Conservation (phyloP, 2,888 invertebrate genomes). For the Heliconius cydno region DNA sequence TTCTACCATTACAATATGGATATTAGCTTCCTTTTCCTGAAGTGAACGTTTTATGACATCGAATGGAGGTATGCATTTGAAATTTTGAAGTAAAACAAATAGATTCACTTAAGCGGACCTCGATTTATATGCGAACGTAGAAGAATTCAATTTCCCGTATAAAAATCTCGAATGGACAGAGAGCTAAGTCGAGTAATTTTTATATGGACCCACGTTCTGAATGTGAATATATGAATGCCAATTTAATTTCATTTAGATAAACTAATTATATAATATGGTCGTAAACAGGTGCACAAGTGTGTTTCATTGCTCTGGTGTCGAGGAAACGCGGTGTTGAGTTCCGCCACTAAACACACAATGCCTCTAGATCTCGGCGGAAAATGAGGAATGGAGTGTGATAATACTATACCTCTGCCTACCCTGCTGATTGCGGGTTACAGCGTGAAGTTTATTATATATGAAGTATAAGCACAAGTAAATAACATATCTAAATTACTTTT, state of each 20-base stretch:
- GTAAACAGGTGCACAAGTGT: no score
- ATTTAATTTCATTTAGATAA: slow-evolving; percentile 3
- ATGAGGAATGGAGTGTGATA: no score
- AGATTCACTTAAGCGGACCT: slow-evolving; percentile 50
- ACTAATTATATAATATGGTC: not conserved
- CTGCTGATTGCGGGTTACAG: no score
- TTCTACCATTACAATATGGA: not conserved
- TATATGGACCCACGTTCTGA: slow-evolving; percentile 60
- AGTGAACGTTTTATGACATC: slow-evolving; percentile 13
- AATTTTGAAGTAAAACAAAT: slow-evolving; percentile 48
- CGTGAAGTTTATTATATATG: no score
- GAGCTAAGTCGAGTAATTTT: slow-evolving; percentile 58
- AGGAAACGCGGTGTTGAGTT: no score
- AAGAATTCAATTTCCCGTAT: slow-evolving; percentile 71
- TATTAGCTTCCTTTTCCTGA: not conserved
- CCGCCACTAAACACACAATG: no score
- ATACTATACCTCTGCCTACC: no score
- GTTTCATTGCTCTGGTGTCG: no score
- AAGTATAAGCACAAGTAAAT: no score
- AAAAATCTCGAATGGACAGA: slow-evolving; percentile 60
- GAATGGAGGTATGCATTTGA: slow-evolving; percentile 23
- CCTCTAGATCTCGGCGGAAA: no score
- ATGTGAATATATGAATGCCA: slow-evolving; percentile 41
- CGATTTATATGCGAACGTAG: slow-evolving; percentile 56
- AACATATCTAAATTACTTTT: no score